Percentiles rank a stretch among this genome's conserved stretches.
Conservation (phyloP, 2,888 invertebrate genomes). For the Pristionchus arcanus region DNA sequence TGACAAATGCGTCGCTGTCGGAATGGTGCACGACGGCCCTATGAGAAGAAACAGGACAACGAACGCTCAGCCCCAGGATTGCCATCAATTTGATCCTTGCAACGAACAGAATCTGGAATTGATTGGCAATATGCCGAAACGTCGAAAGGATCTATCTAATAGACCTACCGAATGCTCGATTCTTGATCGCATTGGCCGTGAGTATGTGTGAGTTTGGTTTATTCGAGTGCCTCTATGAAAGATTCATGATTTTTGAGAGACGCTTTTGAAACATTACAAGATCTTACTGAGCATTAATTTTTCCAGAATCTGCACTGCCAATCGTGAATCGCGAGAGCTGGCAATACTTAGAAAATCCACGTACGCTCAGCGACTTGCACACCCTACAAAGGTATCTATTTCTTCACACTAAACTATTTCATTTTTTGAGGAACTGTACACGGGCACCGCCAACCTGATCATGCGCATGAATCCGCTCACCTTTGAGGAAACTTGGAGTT, state of each 20-base stretch:
- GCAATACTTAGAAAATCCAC: background rate
- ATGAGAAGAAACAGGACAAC: background rate
- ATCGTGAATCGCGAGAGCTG: background rate
- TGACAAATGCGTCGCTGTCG: background rate
- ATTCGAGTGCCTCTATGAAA: too few relatives aligned
- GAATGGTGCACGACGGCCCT: background rate
- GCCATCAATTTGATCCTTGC: too few relatives aligned
- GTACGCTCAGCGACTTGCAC: background rate
- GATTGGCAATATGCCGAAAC: too few relatives aligned
- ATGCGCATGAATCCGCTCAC: background rate
- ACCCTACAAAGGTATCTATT: background rate
- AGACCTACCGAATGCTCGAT: background rate
- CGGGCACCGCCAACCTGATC: background rate
- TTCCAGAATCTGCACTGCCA: background rate
- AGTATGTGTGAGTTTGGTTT: background rate
- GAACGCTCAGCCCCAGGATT: too few relatives aligned
- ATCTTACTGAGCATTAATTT: too few relatives aligned
- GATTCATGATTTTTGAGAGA: too few relatives aligned
- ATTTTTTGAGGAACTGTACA: background rate
- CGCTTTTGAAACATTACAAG: too few relatives aligned
- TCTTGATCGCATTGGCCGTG: background rate
- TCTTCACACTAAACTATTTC: too few relatives aligned
- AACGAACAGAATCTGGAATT: too few relatives aligned
- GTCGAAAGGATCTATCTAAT: too few relatives aligned
- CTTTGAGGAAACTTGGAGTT: background rate